Evolutionary conservation across 2,797 vertebrate species (phyloP), one percentile per base, ranked within the genome.

Genomic region (Neosilurus mollespiculum): DNA sequence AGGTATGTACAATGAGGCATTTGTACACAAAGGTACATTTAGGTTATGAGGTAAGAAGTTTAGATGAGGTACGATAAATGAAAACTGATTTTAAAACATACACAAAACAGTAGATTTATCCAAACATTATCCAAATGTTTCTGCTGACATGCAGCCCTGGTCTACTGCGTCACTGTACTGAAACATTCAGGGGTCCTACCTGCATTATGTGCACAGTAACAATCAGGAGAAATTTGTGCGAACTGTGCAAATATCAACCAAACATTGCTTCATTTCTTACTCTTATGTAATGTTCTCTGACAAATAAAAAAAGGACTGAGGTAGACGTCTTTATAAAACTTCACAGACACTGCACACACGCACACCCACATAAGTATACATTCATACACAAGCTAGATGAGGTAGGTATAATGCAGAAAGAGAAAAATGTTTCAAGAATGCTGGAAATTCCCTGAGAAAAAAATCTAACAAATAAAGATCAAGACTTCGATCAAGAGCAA

Each of bases 341-440:
- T 97, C 94, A 97, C 96, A 95, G 96, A 96, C 94, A 95, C 96
- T 97, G 96, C 98, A 96, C 96, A 97, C 95, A 93, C 93, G 90
- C 96, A 96, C 98, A 96, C 96, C 97, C 95, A 93, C 93, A 90
- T 93, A 81, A 89, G 95, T 96, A 95, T 98, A 99, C 97, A 98
- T 98, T 97, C 97, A 96, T 97, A 97, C 95, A 96, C 94, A 96
- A 96, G 96, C 95, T 95, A 96, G 96, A 97, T 98, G 98, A 99
- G 98, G 98, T 99, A 99, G 98, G 97, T 97, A 91, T 94, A 94
- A 96, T 96, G 95, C 93, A 96, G 96, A 94, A 94, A 94, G 95
- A 95, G 87, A 92, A 93, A 86, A 86, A 83, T 92, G 91, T 93
- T 94, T 94, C 92, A 94, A 95, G 92, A 94, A 93, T 92, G 91